phyloP scores from a whole-genome alignment of 92 coral and sea anemone species.

The Muricea muricata region DNA sequence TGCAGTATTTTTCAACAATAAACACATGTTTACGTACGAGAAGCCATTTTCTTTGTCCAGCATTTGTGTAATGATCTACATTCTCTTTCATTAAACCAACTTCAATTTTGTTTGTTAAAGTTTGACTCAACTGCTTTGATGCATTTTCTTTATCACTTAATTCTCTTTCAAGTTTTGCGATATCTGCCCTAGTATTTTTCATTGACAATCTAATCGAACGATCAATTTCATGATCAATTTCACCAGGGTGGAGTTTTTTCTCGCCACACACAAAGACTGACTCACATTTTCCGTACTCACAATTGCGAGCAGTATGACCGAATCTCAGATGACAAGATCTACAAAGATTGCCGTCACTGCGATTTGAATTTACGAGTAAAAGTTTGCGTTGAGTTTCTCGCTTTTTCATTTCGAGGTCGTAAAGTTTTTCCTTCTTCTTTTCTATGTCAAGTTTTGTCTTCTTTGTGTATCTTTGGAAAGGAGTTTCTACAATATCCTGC shows the following conservation, averaged over 20 bases:
- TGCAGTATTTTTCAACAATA: constrained; percentile 10
- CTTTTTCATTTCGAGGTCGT: constrained; percentile 31
- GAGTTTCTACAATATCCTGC: not conserved
- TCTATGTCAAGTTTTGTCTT: constrained; percentile 26
- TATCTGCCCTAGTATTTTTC: constrained; percentile 47
- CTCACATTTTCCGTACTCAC: constrained; percentile 34
- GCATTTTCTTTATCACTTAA: constrained; percentile 38
- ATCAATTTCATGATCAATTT: constrained; percentile 44
- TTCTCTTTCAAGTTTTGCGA: constrained; percentile 49
- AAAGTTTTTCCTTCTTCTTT: constrained; percentile 41
- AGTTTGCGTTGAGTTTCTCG: not conserved
- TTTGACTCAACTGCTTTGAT: constrained; percentile 4
- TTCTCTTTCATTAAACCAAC: constrained; percentile 38
- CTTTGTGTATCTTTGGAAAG: constrained; percentile 43
- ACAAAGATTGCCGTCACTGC: constrained; percentile 64
- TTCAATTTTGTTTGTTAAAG: constrained; percentile 48
- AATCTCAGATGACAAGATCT: constrained; percentile 58
- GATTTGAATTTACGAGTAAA: constrained; percentile 30
- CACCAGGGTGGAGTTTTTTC: constrained; percentile 56
- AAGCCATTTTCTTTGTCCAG: constrained; percentile 12
- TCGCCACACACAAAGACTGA: constrained; percentile 59
- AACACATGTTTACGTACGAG: not conserved
- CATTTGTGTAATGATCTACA: constrained; percentile 5
- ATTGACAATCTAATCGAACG: constrained; percentile 31
- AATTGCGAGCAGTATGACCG: constrained; percentile 53